A percentile compares a stretch with the other conserved stretches of the same genome.
These are phyloP conservation scores for Thaumetopoea pityocampa DNA, from an alignment of 1,140 invertebrate species.

Conservation along the genomic window DNA sequence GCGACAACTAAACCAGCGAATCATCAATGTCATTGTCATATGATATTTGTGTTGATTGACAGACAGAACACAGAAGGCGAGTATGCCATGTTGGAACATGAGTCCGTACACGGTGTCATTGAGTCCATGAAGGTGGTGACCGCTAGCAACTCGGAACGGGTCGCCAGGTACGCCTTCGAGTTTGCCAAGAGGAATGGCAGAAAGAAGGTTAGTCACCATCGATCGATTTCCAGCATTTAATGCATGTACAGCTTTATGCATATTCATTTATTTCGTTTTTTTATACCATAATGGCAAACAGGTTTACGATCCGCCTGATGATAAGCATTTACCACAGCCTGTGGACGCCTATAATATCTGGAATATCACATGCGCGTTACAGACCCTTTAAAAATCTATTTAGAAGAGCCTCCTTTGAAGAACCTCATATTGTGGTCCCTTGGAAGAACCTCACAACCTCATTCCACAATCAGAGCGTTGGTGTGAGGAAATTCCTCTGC, in stretches of 20 bases:
- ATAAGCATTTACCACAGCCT: no score
- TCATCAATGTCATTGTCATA: neutral
- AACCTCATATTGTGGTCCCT: no score
- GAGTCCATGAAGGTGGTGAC: conserved; percentile 99
- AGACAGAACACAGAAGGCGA: conserved; percentile 97
- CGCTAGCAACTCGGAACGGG: conserved; percentile 91
- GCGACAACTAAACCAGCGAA: no score
- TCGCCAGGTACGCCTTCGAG: conserved; percentile 97
- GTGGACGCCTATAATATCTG: no score
- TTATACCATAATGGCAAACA: no score
- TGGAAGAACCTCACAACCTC: no score
- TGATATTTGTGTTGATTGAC: conserved; percentile 9
- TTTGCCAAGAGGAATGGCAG: conserved; percentile 92
- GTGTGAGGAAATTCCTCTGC: no score
- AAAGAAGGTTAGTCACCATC: conserved; percentile 82
- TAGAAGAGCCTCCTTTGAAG: no score
- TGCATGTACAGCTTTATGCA: neutral
- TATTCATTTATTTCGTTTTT: neutral
- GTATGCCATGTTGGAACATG: conserved; percentile 98
- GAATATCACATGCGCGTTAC: no score
- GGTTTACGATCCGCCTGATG: no score
- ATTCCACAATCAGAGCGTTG: no score
- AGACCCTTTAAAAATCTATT: no score
- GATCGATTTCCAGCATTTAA: neutral
- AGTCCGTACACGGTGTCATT: conserved; percentile 94